Base-by-base conservation (phyloP, 2,797 vertebrate genomes). In the Falco naumanni region DNA sequence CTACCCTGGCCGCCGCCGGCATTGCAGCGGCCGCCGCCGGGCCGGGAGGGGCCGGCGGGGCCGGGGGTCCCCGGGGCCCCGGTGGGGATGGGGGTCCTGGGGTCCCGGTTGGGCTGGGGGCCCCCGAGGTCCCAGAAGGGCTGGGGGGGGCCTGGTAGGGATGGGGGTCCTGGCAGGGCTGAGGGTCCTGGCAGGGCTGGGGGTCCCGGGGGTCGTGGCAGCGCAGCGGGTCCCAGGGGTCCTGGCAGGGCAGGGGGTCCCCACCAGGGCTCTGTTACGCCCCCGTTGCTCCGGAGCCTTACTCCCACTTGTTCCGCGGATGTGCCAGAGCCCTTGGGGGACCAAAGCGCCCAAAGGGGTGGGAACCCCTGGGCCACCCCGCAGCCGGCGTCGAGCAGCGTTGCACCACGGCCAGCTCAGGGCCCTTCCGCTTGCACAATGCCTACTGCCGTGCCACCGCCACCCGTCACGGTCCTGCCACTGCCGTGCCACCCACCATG, bases 331-430 rank as follows among this genome's bases (percentile, higher is more conserved):
- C 59, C 14, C 26, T 4, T 1, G 2, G 37, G 45, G 53, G 18
- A 18, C 34, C 0, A 1, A 56, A 45, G 41, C 60, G 33, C 28
- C 29, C 12, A 0, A 22, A 39, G 43, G n/a, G 5, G 16, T 6
- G 31, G 72, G 37, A 60, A 4, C 21, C 37, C 50, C 43, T 1
- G 0, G 26, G 1, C 1, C 79, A 6, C 12, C 9, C 60, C 9
- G 1, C 50, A 10, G 65, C 28, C 0, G 0, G 24, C 3, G 2
- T 1, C 3, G 1, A 21, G 64, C 3, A 19, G 34, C 3, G 1
- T 59, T 39, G 59, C 90, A 47, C 28, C 90, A 25, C 24, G 17
- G 19, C 72, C 72, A 64, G 54, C 22, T 21, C 7, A 0, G 11
- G n/a, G 51, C n/a, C 54, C 34, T 87, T 87, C 79, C 2, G 1